Percentiles rank a stretch among this genome's conserved stretches.
Conservation (phyloP, 2,888 invertebrate genomes). For the Saturnia japonica region DNA sequence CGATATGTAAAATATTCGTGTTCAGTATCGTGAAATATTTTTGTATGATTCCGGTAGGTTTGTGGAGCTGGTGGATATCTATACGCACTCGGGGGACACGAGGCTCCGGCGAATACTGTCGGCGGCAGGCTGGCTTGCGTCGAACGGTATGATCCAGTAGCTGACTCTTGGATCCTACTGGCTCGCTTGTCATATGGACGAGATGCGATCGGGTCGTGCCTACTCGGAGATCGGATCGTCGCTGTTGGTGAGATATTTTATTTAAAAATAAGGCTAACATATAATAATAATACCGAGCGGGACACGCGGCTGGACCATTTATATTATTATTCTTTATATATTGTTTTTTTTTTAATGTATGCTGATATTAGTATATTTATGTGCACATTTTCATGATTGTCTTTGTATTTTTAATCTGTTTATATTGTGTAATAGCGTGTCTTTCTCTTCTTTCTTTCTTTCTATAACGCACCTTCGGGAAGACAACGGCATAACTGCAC, state of each 20-base stretch:
- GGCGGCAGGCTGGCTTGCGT: conserved; percentile 94
- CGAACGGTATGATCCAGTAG: conserved; percentile 90
- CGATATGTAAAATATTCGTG: no score
- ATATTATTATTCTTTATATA: no score
- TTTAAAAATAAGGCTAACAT: background rate
- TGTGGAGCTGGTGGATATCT: conserved; percentile 93
- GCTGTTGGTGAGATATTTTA: conserved; percentile 86
- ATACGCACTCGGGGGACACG: conserved; percentile 96
- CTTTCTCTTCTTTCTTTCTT: no score
- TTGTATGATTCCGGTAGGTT: conserved; percentile 63
- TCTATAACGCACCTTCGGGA: no score
- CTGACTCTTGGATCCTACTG: conserved; percentile 93
- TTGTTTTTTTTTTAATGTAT: no score
- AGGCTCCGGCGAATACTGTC: conserved; percentile 88
- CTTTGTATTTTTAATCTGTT: no score
- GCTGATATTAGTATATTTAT: no score
- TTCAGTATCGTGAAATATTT: background rate
- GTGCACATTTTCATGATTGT: no score
- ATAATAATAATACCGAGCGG: no score
- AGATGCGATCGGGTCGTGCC: conserved; percentile 94
- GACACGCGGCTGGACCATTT: no score
- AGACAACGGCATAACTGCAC: no score
- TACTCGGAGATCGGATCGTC: conserved; percentile 90
- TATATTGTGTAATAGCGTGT: no score
- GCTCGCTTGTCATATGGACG: conserved; percentile 91